Conservation (phyloP, 2,888 invertebrate species). For the Drosophila mercatorum region DNA sequence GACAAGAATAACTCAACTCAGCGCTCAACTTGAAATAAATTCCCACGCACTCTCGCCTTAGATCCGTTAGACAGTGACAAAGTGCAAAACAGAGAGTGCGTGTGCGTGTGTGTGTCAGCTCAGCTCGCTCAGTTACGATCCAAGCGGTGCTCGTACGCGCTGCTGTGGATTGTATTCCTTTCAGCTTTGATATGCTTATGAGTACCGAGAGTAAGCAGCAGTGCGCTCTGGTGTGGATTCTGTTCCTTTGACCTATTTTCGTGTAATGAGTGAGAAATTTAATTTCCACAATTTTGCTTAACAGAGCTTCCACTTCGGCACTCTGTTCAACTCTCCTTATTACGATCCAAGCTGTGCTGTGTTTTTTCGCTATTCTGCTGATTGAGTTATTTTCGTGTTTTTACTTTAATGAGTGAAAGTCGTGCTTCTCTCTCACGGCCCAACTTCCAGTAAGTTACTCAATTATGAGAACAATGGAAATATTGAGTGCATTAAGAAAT, state of each 20-base stretch:
- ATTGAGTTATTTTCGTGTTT: neutral
- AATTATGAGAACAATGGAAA: too few relatives aligned
- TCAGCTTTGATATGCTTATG: too few relatives aligned
- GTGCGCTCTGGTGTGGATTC: neutral
- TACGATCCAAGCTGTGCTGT: too few relatives aligned
- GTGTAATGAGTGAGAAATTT: neutral
- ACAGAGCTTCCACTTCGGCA: too few relatives aligned
- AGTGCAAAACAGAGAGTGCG: neutral
- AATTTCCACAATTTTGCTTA: neutral
- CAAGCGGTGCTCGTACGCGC: neutral
- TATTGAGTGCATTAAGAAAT: too few relatives aligned
- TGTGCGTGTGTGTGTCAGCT: neutral
- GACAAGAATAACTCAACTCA: neutral
- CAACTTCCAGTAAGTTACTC: neutral
- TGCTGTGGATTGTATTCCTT: neutral
- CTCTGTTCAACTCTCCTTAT: too few relatives aligned
- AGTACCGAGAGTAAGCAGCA: too few relatives aligned
- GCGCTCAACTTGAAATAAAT: neutral
- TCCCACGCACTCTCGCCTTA: neutral
- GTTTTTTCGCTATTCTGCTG: too few relatives aligned
- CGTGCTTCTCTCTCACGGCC: too few relatives aligned
- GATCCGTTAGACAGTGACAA: neutral
- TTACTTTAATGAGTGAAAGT: neutral
- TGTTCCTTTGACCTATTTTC: neutral
- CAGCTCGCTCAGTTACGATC: neutral